A percentile compares a stretch with the other conserved stretches of the same genome.
phyloP scores from a whole-genome alignment of 2,797 vertebrate genomes.

The Nyctibius grandis region DNA sequence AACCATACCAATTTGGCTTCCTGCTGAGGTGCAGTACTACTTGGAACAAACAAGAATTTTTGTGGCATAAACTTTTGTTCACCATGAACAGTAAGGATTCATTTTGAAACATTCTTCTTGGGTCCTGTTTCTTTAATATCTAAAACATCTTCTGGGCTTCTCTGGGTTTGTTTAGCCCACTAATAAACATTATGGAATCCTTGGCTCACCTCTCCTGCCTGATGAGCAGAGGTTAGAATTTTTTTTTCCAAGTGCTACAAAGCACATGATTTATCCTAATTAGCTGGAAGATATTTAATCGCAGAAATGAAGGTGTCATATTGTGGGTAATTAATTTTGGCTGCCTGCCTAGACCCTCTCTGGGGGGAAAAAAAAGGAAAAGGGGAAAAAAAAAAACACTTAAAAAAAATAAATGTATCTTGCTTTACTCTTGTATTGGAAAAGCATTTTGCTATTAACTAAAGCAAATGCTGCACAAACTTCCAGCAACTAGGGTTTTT shows the following conservation, averaged over 20 bases:
- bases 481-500: background rate
- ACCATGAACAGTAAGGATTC: fast-evolving
- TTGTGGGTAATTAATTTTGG: background rate
- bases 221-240: background rate
- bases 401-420: background rate
- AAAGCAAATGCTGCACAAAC: background rate
- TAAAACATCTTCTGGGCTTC: background rate
- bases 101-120: background rate
- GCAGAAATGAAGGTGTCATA: background rate
- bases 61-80: background rate
- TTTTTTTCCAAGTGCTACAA: background rate
- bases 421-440: background rate
- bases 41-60: background rate
- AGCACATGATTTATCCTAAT: background rate
- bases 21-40: background rate
- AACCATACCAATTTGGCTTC: background rate
- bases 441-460: background rate
- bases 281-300: background rate
- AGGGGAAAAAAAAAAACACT: background rate
- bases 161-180: background rate
- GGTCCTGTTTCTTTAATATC: background rate
- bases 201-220: background rate
- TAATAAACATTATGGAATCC: background rate
- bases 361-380: fast-evolving
- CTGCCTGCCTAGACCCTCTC: background rate